A percentile compares a stretch with the other conserved stretches of the same genome.
phyloP scores from a whole-genome alignment of 1,140 invertebrate genomes.

The Spodoptera frugiperda region DNA sequence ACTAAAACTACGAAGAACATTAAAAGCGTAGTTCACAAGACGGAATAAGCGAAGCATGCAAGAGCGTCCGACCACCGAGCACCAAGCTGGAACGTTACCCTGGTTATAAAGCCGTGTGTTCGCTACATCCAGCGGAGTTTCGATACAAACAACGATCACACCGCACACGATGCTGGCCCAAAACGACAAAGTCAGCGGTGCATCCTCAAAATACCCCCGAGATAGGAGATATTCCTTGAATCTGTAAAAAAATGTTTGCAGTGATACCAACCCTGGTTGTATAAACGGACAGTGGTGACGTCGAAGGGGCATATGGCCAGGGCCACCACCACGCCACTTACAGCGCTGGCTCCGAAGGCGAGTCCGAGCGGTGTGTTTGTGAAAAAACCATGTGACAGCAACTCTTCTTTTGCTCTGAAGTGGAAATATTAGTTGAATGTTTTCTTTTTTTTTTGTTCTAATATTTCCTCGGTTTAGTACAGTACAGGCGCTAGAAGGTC shows the following conservation, averaged over 20 bases:
- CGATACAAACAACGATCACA: conserved; percentile 88
- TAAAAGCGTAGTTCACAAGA: background rate
- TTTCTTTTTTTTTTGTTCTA: background rate
- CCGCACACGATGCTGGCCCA: conserved; percentile 91
- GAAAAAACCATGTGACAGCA: conserved; percentile 87
- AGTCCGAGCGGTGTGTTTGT: conserved; percentile 86
- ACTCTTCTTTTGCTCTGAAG: conserved; percentile 86
- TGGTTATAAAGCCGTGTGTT: conserved; percentile 79
- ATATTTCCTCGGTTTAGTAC: background rate
- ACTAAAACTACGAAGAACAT: background rate
- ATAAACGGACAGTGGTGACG: conserved; percentile 93
- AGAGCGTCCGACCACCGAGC: background rate
- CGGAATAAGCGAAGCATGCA: conserved; percentile 14
- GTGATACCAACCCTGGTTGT: conserved; percentile 91
- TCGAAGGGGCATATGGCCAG: conserved; percentile 94
- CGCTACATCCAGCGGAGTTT: conserved; percentile 92
- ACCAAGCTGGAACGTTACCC: conserved; percentile 65
- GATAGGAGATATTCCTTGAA: conserved; percentile 86
- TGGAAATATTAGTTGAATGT: conserved; percentile 26
- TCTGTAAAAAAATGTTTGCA: conserved; percentile 65
- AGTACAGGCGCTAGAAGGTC: too few relatives aligned
- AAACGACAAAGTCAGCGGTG: conserved; percentile 88
- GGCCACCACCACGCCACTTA: conserved; percentile 91
- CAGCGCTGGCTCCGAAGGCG: conserved; percentile 90
- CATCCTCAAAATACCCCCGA: conserved; percentile 84